Base-by-base conservation (phyloP, 1,140 invertebrate species). In the Euwallacea similis region DNA sequence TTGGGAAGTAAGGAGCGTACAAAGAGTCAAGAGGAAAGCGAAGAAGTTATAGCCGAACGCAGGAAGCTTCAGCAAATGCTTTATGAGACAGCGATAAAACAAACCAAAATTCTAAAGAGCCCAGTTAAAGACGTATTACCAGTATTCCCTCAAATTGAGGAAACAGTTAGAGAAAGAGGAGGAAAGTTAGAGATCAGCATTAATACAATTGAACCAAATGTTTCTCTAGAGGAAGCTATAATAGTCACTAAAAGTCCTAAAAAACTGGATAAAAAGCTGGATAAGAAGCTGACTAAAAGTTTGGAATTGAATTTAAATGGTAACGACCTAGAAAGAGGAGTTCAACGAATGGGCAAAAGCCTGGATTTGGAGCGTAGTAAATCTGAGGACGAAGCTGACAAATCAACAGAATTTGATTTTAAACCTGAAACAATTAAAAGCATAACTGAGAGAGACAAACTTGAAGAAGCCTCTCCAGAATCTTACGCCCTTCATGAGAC, bases 11-110 rank as follows among this genome's bases (percentile, higher is more conserved):
- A 88, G 73, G 88, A 89, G 79, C 82, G 88, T 72, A 86, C 87
- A 13, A 89, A 88, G 75, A 89, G 87, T 7, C 87, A 88, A 76
- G 88, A 90, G 79, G 88, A 89, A 72, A 87, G 86, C 73, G 88
- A 89, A 75, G 86, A 87, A 6, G 87, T 89, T 76, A 87, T 88
- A 72, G 87, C 86, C 10, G 89, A 89, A 78, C 84, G 88, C 64
- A 88, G 88, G 78, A 88, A 89, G 76, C 86, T 89, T 66, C 88
- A 90, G 76, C 88, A 90, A 77, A 87, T 89, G 83, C 82, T 90
- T 0, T 90, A 89, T 75, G 88, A 90, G 81, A 88, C 87, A 15
- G 88, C 88, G 7, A 85, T 90, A 73, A 88, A 89, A 77, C 88
- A 89, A 80, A 89, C 88, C 0, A 89, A 89, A 77, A 89, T 87